Conservation (phyloP, 2,888 invertebrate species). For the Plebejus anna region DNA sequence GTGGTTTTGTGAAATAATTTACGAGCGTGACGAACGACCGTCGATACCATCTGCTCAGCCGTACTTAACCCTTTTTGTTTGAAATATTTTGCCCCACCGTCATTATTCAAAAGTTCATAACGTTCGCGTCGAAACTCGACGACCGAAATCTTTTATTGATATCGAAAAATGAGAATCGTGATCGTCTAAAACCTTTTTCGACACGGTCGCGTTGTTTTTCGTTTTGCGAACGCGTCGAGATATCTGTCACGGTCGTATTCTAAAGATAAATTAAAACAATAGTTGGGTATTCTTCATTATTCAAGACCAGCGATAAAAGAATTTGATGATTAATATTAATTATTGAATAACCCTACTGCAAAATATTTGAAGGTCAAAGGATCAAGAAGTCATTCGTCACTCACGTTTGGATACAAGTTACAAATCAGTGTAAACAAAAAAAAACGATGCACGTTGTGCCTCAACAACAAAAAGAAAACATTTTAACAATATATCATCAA, state of each 20-base stretch:
- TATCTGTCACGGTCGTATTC: constrained; percentile 46
- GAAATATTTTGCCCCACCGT: constrained; percentile 66
- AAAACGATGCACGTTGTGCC: neutral
- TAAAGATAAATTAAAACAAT: constrained; percentile 40
- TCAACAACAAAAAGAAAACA: neutral
- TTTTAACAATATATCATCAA: constrained; percentile 4
- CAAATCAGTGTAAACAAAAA: neutral
- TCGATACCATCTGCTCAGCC: constrained; percentile 75
- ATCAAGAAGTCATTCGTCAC: neutral
- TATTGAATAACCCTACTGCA: neutral
- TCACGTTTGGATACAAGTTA: neutral
- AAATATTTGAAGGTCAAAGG: neutral
- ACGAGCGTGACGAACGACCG: constrained; percentile 77
- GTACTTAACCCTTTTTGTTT: constrained; percentile 76
- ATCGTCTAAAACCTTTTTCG: constrained; percentile 55
- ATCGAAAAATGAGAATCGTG: constrained; percentile 67
- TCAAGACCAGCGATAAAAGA: constrained; percentile 3
- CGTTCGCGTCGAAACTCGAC: constrained; percentile 63
- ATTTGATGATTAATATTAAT: neutral
- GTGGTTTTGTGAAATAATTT: constrained; percentile 77
- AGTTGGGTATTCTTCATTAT: neutral
- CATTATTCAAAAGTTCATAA: constrained; percentile 77
- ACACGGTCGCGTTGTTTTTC: constrained; percentile 55
- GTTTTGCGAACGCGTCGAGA: constrained; percentile 54
- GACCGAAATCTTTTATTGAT: constrained; percentile 70